A percentile compares a stretch with the other conserved stretches of the same genome.
Conservation (phyloP, 1,140 invertebrate species). For the Adoxophyes honmai region DNA sequence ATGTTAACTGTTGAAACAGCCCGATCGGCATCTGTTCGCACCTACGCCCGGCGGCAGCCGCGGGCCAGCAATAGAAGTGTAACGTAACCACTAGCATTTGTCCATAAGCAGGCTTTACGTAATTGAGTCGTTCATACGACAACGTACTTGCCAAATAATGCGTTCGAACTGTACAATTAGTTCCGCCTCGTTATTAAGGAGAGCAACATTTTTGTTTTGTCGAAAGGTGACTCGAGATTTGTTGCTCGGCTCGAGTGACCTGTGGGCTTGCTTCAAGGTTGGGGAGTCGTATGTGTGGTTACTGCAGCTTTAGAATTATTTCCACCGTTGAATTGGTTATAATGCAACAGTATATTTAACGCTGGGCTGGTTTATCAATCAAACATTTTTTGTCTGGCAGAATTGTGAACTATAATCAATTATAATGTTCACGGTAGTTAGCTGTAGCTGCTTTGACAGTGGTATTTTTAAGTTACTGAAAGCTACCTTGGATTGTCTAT, state of each 20-base stretch:
- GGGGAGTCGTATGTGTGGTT: conserved; percentile 22
- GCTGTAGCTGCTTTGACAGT: too few relatives aligned
- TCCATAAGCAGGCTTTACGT: conserved; percentile 53
- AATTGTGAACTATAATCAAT: not conserved
- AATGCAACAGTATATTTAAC: conserved; percentile 2
- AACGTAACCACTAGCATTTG: conserved; percentile 46
- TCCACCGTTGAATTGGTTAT: not conserved
- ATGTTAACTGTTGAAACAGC: conserved; percentile 44
- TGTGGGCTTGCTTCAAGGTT: conserved; percentile 63
- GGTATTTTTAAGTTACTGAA: too few relatives aligned
- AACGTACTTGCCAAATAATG: conserved; percentile 38
- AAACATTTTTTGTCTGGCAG: not conserved
- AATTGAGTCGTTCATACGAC: conserved; percentile 50
- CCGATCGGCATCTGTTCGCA: conserved; percentile 41
- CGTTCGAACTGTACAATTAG: conserved; percentile 43
- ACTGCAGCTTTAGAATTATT: conserved; percentile 3
- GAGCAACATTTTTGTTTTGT: conserved; percentile 46
- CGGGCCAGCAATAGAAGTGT: conserved; percentile 32
- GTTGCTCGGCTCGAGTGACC: conserved; percentile 31
- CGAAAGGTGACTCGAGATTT: conserved; percentile 51
- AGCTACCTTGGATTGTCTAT: too few relatives aligned
- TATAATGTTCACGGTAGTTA: not conserved
- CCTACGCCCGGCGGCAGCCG: conserved; percentile 42
- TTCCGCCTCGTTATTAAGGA: conserved; percentile 61
- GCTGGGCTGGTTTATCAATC: not conserved